These are phyloP conservation scores for Cyclargus thomasi DNA, from an alignment of 1,140 invertebrate genomes.

Conservation along the genomic window DNA sequence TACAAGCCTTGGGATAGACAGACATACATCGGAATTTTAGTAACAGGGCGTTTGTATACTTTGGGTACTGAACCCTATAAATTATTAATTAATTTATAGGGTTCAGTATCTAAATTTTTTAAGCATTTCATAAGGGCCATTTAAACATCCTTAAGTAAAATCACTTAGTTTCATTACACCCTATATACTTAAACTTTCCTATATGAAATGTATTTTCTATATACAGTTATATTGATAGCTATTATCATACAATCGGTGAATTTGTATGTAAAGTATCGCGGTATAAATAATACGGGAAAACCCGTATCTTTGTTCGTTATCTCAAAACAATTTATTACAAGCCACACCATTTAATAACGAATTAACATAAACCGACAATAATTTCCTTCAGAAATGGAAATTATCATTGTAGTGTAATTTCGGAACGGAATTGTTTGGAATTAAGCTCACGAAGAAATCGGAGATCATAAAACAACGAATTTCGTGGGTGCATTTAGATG, in stretches of 20 bases:
- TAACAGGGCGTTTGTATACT: too few relatives aligned
- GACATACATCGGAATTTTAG: too few relatives aligned
- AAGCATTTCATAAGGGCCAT: too few relatives aligned
- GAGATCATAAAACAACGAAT: not conserved
- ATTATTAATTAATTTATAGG: too few relatives aligned
- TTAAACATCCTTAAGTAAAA: too few relatives aligned
- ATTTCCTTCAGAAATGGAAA: slow-evolving; percentile 1
- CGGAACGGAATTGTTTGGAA: not conserved
- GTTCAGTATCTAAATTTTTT: too few relatives aligned
- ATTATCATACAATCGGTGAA: not conserved
- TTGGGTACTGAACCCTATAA: too few relatives aligned
- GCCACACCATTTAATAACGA: not conserved
- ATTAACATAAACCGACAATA: slow-evolving; percentile 3
- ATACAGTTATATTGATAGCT: not conserved
- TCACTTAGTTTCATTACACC: too few relatives aligned
- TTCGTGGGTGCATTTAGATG: not conserved
- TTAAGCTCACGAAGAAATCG: not conserved
- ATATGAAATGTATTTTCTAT: too few relatives aligned
- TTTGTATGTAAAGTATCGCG: not conserved
- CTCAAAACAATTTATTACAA: not conserved
- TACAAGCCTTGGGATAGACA: too few relatives aligned
- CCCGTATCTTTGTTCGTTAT: not conserved
- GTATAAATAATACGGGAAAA: not conserved
- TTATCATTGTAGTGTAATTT: not conserved
- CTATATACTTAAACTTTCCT: too few relatives aligned